Conservation (phyloP, 2,113 vertebrate species). For the Sylvilagus bachmani region DNA sequence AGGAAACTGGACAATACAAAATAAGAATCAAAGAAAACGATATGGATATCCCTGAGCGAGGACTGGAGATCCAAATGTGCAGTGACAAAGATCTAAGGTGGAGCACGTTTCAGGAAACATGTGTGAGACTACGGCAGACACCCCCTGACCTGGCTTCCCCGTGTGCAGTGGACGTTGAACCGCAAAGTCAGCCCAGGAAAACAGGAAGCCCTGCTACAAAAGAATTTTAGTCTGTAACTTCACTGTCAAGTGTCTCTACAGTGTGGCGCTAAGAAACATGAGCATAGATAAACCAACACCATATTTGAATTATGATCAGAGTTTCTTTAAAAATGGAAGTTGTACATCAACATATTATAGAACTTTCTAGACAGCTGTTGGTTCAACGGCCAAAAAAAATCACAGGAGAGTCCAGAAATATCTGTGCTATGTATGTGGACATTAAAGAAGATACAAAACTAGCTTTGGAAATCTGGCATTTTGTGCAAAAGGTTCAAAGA, state of each 20-base stretch:
- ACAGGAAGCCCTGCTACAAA: neutral
- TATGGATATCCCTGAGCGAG: neutral
- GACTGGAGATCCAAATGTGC: neutral
- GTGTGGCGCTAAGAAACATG: neutral
- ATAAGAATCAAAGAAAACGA: neutral
- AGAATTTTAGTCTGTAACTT: neutral
- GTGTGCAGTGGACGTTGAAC: neutral
- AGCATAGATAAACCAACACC: neutral
- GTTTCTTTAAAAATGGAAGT: slow-evolving; percentile 33
- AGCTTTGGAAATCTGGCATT: neutral
- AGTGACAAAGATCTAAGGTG: neutral
- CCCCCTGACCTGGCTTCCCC: neutral
- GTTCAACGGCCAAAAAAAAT: neutral
- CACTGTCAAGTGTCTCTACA: neutral
- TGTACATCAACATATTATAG: neutral
- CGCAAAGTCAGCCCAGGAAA: neutral
- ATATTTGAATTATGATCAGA: neutral
- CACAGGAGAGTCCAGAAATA: neutral
- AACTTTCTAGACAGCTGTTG: neutral
- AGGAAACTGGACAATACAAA: neutral
- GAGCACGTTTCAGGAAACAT: neutral
- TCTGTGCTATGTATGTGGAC: neutral
- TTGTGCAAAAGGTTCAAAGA: neutral
- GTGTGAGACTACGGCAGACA: too few relatives aligned
- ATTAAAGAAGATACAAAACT: neutral